phyloP scores from a whole-genome alignment of 1,140 invertebrate genomes.

The Amphibalanus amphitrite region DNA sequence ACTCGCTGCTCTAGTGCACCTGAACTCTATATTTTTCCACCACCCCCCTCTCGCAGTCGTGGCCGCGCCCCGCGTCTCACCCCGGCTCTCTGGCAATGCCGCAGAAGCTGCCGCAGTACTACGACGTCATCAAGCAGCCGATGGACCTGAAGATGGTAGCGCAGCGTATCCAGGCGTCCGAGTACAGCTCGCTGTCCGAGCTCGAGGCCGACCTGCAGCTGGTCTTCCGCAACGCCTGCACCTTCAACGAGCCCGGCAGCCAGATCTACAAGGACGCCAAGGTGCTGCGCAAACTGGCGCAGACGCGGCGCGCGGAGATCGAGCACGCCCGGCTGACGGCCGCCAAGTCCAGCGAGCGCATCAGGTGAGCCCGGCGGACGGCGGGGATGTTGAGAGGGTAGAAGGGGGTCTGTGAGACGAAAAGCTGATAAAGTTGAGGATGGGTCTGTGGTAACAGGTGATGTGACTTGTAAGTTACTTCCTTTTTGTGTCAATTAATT shows the following conservation, averaged over 20 bases:
- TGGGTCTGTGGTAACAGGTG: too few relatives aligned
- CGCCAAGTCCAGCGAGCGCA: neutral
- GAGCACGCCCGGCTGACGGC: conserved; percentile 1
- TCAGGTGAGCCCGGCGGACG: conserved; percentile 6
- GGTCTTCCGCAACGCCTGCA: conserved; percentile 88
- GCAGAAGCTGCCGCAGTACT: conserved; percentile 88
- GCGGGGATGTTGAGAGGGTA: too few relatives aligned
- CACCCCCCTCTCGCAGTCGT: neutral
- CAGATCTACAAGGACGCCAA: conserved; percentile 93
- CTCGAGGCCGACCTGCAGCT: conserved; percentile 78
- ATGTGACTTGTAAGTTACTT: too few relatives aligned
- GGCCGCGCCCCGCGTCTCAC: too few relatives aligned
- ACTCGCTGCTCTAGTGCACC: neutral
- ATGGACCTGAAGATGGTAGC: conserved; percentile 90
- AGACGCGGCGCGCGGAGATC: conserved; percentile 14
- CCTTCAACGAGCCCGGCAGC: conserved; percentile 91
- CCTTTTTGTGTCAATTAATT: too few relatives aligned
- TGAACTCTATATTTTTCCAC: conserved; percentile 6
- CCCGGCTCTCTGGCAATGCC: too few relatives aligned
- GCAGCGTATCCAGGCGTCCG: conserved; percentile 66
- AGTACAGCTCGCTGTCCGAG: conserved; percentile 54
- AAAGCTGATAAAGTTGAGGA: too few relatives aligned
- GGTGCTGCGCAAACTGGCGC: conserved; percentile 57
- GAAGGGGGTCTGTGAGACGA: too few relatives aligned
- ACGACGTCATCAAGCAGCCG: conserved; percentile 83